phyloP scores from a whole-genome alignment of 1,140 invertebrate species.

The Microplitis demolitor region DNA sequence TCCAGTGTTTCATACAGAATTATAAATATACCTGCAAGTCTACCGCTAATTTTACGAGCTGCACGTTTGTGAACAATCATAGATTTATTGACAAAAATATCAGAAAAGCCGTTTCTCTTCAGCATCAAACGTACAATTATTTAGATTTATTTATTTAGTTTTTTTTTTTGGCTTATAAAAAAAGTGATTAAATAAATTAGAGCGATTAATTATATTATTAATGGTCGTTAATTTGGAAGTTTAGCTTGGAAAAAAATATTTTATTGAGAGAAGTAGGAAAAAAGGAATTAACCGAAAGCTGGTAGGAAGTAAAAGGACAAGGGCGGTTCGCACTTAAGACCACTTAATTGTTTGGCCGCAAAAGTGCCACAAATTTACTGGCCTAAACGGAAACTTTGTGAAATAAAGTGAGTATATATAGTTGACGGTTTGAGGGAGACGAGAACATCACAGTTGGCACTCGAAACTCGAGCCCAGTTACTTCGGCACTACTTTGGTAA shows the following conservation, averaged over 20 bases:
- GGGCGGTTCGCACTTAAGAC: constrained; percentile 4
- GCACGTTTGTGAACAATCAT: constrained; percentile 5
- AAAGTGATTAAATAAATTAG: too few relatives aligned
- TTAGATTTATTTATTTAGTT: too few relatives aligned
- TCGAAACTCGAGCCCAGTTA: background rate
- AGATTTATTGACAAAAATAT: constrained; percentile 11
- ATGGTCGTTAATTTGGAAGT: too few relatives aligned
- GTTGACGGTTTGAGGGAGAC: background rate
- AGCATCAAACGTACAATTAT: too few relatives aligned
- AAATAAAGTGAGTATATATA: background rate
- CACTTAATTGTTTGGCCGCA: constrained; percentile 18
- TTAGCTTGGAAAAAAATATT: background rate
- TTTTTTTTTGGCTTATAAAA: too few relatives aligned
- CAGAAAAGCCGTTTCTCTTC: background rate
- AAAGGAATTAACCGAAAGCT: background rate
- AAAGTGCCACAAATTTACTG: constrained; percentile 18
- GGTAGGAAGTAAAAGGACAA: background rate
- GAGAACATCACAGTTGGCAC: constrained; percentile 20
- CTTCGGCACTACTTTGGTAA: background rate
- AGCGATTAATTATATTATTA: too few relatives aligned
- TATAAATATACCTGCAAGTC: constrained; percentile 6
- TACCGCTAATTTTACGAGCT: constrained; percentile 8
- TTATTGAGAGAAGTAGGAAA: background rate
- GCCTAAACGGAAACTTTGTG: constrained; percentile 6
- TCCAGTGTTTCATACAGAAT: background rate